Percentiles rank a stretch among this genome's conserved stretches.
Conservation (phyloP, 1,140 invertebrate species). For the Drosophila serrata region DNA sequence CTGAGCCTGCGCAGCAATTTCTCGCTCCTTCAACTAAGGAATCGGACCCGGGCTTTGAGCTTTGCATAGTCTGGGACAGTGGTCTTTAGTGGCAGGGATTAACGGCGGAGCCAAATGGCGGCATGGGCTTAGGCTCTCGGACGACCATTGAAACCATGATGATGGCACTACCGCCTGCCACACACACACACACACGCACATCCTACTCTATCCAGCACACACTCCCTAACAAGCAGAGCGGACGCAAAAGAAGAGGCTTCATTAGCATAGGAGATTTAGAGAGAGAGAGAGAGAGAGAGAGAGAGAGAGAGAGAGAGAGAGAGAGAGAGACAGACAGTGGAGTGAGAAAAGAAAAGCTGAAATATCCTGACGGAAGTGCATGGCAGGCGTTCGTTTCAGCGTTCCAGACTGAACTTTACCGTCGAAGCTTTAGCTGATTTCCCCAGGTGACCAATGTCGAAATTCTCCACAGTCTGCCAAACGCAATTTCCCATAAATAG, state of each 20-base stretch:
- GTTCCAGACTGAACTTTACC: constrained; percentile 18
- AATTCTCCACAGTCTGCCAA: neutral
- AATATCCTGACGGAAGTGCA: constrained; percentile 25
- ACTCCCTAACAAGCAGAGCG: constrained; percentile 18
- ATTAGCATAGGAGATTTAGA: constrained; percentile 72
- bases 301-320: constrained; percentile 17
- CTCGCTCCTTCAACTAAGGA: constrained; percentile 31
- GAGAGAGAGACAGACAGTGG: constrained; percentile 9
- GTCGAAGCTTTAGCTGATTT: constrained; percentile 7
- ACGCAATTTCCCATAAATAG: neutral
- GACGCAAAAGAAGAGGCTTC: constrained; percentile 76
- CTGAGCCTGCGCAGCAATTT: constrained; percentile 57
- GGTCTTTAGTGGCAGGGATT: constrained; percentile 81
- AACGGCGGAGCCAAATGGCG: constrained; percentile 78
- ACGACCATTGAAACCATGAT: constrained; percentile 48
- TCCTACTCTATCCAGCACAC: constrained; percentile 3
- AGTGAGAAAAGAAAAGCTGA: constrained; percentile 26
- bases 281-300: constrained; percentile 14
- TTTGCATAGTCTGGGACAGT: constrained; percentile 50
- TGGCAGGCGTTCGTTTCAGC: neutral
- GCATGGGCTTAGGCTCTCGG: constrained; percentile 72
- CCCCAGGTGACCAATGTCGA: constrained; percentile 1
- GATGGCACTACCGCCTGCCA: constrained; percentile 26
- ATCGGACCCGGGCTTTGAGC: constrained; percentile 19
- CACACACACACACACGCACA: constrained; percentile 17